These are phyloP conservation scores for Hydraecia micacea DNA, from an alignment of 2,888 invertebrate species.

Conservation along the genomic window DNA sequence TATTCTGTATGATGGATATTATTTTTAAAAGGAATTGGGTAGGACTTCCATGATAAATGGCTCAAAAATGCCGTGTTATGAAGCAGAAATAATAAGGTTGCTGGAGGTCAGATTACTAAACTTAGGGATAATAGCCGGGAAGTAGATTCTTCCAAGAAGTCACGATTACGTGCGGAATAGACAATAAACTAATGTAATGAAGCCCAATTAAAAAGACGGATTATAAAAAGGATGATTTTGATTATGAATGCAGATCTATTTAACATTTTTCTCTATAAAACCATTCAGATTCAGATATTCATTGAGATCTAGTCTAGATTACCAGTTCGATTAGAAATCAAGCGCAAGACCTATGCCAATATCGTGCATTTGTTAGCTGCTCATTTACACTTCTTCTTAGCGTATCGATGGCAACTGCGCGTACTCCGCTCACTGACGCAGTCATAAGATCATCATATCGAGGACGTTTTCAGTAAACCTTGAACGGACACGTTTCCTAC, in stretches of 20 bases:
- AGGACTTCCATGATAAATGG: not conserved
- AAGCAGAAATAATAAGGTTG: not conserved
- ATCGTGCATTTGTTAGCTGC: not conserved
- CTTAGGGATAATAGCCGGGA: not conserved
- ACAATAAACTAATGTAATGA: too few relatives aligned
- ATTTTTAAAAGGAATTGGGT: not conserved
- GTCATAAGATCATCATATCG: not conserved
- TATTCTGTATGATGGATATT: not conserved
- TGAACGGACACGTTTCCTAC: not conserved
- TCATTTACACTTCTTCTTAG: not conserved
- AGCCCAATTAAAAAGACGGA: not conserved
- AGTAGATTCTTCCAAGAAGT: not conserved
- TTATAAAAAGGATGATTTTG: too few relatives aligned
- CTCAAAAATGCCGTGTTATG: not conserved
- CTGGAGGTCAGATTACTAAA: not conserved
- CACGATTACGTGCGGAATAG: not conserved
- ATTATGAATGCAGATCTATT: not conserved
- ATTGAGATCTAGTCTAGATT: not conserved
- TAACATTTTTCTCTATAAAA: not conserved
- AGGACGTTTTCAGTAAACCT: conserved; percentile 10
- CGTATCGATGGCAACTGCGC: too few relatives aligned
- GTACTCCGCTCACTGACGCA: too few relatives aligned
- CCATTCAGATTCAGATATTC: not conserved
- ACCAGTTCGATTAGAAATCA: conserved; percentile 13
- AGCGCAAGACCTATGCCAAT: not conserved